These are phyloP conservation scores for Harpalus rufipes DNA, from an alignment of 2,888 invertebrate genomes.

Conservation along the genomic window DNA sequence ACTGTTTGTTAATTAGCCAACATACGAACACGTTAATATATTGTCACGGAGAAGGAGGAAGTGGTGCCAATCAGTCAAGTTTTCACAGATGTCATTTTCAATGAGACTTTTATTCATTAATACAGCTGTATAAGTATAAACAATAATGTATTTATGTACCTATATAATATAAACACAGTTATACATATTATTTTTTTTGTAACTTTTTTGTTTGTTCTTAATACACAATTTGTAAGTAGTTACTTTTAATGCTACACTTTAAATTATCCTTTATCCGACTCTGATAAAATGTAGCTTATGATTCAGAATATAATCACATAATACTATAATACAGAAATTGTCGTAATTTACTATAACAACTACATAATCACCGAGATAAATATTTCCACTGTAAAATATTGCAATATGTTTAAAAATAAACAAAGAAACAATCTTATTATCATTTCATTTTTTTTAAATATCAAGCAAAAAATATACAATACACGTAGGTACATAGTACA, in stretches of 20 bases:
- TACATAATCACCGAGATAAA: conserved; percentile 12
- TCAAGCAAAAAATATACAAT: not conserved
- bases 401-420: not conserved
- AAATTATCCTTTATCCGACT: not conserved
- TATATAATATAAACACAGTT: not conserved
- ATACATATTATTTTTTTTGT: not conserved
- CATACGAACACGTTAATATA: no score
- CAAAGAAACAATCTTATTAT: conserved; percentile 4
- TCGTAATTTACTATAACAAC: conserved; percentile 2
- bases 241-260: not conserved
- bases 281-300: conserved; percentile 12
- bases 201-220: not conserved
- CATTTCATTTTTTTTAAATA: not conserved
- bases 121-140: no score
- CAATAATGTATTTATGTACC: no score
- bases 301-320: conserved; percentile 14
- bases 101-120: no score
- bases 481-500: not conserved
- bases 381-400: not conserved
- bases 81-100: no score
- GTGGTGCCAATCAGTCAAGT: no score
- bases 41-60: no score
- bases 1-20: no score
- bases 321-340: conserved; percentile 19
- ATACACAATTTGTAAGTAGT: not conserved